Evolutionary conservation across 2,797 vertebrate species (phyloP).

Genomic region (Fistularia commersonii): DNA sequence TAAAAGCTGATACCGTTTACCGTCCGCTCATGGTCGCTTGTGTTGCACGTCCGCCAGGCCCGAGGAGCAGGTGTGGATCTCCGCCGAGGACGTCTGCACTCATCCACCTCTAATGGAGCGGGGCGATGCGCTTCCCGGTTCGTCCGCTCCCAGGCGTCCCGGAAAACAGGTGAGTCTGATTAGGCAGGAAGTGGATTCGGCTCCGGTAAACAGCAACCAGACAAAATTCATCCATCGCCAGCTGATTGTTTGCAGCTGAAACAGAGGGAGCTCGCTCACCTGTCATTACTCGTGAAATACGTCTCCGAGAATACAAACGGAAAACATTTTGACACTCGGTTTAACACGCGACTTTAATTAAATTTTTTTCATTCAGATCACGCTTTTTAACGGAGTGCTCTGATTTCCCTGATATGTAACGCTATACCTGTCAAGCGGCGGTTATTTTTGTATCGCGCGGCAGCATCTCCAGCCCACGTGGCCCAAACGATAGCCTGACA

Average conservation of each 20-base stretch:
- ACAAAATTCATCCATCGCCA: slow-evolving; percentile 51
- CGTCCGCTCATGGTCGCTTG: too few species aligned
- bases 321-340: too few species aligned
- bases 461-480: slow-evolving; percentile 2
- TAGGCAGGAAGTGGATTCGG: slow-evolving; percentile 50
- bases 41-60: slow-evolving; percentile 13
- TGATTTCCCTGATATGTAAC: slow-evolving; percentile 21
- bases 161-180: slow-evolving; percentile 60
- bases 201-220: slow-evolving; percentile 51
- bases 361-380: too few species aligned
- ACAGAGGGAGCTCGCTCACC: slow-evolving; percentile 45
- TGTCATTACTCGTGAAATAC: slow-evolving; percentile 42
- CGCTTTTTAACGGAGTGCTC: too few species aligned
- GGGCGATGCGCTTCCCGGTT: slow-evolving; percentile 53
- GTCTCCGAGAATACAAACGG: too few species aligned
- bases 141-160: slow-evolving; percentile 52
- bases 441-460: slow-evolving; percentile 24
- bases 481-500: slow-evolving; percentile 11
- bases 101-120: slow-evolving; percentile 55
- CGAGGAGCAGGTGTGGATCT: slow-evolving; percentile 49
- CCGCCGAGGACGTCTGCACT: slow-evolving; percentile 35
- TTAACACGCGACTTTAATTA: too few species aligned
- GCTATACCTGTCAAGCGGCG: slow-evolving; percentile 2
- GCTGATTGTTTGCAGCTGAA: slow-evolving; percentile 66
- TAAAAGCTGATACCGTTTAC: too few species aligned